phyloP scores from a whole-genome alignment of 1,140 invertebrate species.

The Temnothorax nylanderi region DNA sequence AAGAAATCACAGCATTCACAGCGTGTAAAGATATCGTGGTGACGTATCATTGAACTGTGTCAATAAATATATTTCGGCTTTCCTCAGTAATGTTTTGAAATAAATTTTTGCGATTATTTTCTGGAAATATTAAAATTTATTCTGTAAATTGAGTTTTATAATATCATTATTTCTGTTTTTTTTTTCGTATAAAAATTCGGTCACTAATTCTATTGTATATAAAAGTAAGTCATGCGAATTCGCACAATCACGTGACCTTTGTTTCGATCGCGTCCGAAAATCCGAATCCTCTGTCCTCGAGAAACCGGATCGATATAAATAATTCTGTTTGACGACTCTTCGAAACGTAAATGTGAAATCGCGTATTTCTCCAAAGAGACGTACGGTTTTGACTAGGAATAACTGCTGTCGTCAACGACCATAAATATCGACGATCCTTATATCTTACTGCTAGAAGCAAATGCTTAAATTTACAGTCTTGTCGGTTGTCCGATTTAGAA shows the following conservation, averaged over 20 bases:
- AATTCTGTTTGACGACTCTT: constrained; percentile 24
- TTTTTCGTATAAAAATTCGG: constrained; percentile 16
- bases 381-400: constrained; percentile 49
- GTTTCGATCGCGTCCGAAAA: not conserved
- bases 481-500: not conserved
- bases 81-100: not conserved
- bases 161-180: not conserved
- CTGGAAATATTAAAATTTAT: constrained; percentile 2
- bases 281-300: not conserved
- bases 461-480: constrained; percentile 54
- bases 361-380: not conserved
- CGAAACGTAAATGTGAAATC: not conserved
- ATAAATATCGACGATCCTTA: constrained; percentile 1
- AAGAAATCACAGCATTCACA: not conserved
- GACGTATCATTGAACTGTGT: not conserved
- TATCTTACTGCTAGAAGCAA: not conserved
- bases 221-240: not conserved
- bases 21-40: not conserved
- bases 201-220: not conserved
- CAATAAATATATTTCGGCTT: not conserved
- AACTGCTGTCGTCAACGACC: constrained; percentile 25
- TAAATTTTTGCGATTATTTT: not conserved
- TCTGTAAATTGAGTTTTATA: not conserved
- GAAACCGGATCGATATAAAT: constrained; percentile 7
- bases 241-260: not conserved